Conservation (phyloP, 1,140 invertebrate species). For the Formica selysi region DNA sequence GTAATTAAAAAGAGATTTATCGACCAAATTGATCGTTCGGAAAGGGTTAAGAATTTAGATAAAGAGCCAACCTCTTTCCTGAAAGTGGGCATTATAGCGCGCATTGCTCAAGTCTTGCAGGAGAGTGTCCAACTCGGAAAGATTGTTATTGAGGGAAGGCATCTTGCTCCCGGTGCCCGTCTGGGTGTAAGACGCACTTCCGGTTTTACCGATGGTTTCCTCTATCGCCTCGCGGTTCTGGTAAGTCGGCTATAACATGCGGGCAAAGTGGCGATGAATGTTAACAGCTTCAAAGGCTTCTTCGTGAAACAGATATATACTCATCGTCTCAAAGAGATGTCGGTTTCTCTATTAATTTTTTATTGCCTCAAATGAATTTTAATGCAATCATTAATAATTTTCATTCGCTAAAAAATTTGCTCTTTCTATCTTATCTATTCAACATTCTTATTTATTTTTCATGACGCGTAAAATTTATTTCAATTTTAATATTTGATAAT, state of each 20-base stretch:
- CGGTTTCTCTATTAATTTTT: neutral
- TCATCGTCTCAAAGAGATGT: neutral
- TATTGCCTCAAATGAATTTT: neutral
- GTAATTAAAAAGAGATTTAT: neutral
- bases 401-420: neutral
- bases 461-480: neutral
- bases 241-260: slow-evolving; percentile 88
- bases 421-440: neutral
- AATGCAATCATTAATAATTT: neutral
- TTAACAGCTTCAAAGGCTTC: neutral
- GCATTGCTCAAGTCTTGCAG: slow-evolving; percentile 96
- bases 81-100: slow-evolving; percentile 88
- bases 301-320: neutral
- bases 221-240: slow-evolving; percentile 89
- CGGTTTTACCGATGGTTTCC: slow-evolving; percentile 86
- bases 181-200: slow-evolving; percentile 75
- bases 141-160: slow-evolving; percentile 91
- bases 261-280: neutral
- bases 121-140: slow-evolving; percentile 96
- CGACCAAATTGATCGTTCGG: neutral
- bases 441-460: neutral
- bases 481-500: neutral
- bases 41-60: slow-evolving; percentile 30
- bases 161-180: slow-evolving; percentile 81
- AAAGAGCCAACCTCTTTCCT: slow-evolving; percentile 79